These are phyloP conservation scores for Tetanocera ferruginea DNA, from an alignment of 2,888 invertebrate species.

Conservation along the genomic window DNA sequence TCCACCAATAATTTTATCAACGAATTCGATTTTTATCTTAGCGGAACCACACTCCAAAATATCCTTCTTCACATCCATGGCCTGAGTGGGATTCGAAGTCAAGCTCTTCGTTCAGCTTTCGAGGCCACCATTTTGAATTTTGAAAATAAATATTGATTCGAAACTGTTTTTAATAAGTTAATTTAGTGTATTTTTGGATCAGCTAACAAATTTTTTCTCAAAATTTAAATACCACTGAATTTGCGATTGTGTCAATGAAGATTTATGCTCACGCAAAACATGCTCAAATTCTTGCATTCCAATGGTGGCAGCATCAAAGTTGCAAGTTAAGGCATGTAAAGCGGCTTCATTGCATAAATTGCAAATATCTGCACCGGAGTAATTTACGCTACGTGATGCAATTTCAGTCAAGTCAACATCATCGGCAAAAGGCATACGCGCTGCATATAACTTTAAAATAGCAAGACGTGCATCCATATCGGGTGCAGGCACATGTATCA, in stretches of 20 bases:
- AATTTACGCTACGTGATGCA: conserved; percentile 71
- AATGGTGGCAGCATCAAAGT: conserved; percentile 65
- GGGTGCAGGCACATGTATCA: conserved; percentile 75
- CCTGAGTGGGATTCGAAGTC: too few relatives aligned
- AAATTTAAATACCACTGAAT: conserved; percentile 67
- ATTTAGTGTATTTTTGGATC: conserved; percentile 19
- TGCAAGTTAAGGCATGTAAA: conserved; percentile 72
- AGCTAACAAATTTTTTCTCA: conserved; percentile 55
- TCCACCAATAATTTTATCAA: too few relatives aligned
- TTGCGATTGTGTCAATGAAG: conserved; percentile 69
- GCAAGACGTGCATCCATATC: conserved; percentile 71
- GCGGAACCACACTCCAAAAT: too few relatives aligned
- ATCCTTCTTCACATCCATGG: too few relatives aligned
- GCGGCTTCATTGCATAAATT: conserved; percentile 77
- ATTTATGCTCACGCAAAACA: conserved; percentile 65
- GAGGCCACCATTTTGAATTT: too few relatives aligned
- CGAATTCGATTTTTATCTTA: too few relatives aligned
- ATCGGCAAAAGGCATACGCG: conserved; percentile 69
- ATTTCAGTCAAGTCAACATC: conserved; percentile 69
- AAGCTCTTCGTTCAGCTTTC: too few relatives aligned
- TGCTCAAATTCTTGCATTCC: conserved; percentile 65
- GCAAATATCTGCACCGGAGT: conserved; percentile 76
- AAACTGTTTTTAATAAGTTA: too few relatives aligned
- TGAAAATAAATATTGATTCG: too few relatives aligned
- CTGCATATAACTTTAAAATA: conserved; percentile 70